These are phyloP conservation scores for Pagetopsis macropterus DNA, from an alignment of 2,797 vertebrate genomes.

Conservation along the genomic window DNA sequence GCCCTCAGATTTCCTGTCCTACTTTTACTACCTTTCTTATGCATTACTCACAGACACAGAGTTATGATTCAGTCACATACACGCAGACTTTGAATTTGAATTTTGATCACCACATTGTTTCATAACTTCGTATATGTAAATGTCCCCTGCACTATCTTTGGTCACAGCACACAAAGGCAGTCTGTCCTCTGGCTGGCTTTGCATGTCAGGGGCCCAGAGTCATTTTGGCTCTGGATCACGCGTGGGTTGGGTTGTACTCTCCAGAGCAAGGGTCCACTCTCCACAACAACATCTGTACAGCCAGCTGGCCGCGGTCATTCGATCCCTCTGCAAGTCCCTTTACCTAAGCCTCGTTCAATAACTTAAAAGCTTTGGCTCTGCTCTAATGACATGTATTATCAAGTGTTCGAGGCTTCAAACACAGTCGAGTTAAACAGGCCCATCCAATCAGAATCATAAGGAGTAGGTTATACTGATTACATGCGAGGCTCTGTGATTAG, in stretches of 20 bases:
- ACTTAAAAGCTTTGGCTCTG: constrained; percentile 26
- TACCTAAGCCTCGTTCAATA: constrained; percentile 35
- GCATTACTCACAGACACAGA: neutral
- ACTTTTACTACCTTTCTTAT: constrained; percentile 1
- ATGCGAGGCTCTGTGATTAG: constrained; percentile 50
- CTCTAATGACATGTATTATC: constrained; percentile 18
- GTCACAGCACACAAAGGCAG: constrained; percentile 23
- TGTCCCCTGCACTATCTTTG: constrained; percentile 6
- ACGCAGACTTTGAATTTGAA: too few species aligned
- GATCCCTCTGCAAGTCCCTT: constrained; percentile 14
- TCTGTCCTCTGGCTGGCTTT: constrained; percentile 14
- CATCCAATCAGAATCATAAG: constrained; percentile 41
- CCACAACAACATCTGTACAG: constrained; percentile 56
- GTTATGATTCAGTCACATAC: neutral
- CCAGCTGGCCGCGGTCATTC: constrained; percentile 39
- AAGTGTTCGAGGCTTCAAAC: constrained; percentile 8
- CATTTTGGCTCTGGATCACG: constrained; percentile 15
- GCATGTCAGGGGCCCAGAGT: constrained; percentile 21
- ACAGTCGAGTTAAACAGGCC: constrained; percentile 23
- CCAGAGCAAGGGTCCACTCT: constrained; percentile 14
- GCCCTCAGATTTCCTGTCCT: constrained; percentile 8
- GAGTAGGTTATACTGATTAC: constrained; percentile 24
- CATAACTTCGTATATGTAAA: constrained; percentile 25
- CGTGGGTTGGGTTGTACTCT: constrained; percentile 27
- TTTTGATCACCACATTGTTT: constrained; percentile 7